phyloP scores from a whole-genome alignment of 2,113 vertebrate species.

The Ursus arctos region DNA sequence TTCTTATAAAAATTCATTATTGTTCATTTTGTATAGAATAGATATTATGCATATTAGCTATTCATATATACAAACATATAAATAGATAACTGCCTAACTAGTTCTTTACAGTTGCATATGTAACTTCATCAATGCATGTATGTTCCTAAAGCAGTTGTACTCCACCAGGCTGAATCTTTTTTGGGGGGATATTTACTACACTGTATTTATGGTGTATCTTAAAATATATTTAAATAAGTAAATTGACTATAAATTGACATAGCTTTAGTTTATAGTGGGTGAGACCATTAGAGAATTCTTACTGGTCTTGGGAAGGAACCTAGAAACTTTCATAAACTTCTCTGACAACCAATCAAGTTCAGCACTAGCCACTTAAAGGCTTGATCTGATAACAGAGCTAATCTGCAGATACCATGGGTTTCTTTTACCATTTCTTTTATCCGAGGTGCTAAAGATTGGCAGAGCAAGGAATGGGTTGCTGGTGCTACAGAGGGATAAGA shows the following conservation, averaged over 20 bases:
- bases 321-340: background rate
- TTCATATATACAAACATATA: background rate
- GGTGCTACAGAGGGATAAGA: background rate
- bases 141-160: background rate
- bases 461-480: background rate
- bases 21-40: background rate
- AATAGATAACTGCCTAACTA: background rate
- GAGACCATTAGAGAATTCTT: background rate
- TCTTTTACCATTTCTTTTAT: background rate
- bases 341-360: background rate
- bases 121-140: background rate
- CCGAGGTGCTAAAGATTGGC: background rate
- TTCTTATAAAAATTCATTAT: slow-evolving; percentile 16
- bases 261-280: background rate
- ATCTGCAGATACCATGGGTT: background rate
- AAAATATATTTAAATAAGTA: slow-evolving; percentile 15
- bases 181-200: background rate
- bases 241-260: background rate
- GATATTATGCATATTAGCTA: background rate
- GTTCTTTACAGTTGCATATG: background rate
- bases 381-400: background rate
- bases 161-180: background rate
- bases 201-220: background rate
- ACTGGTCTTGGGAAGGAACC: background rate
- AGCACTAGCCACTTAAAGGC: background rate